Base-by-base conservation (phyloP, 2,797 vertebrate species). In the Pyrocephalus nanus region DNA sequence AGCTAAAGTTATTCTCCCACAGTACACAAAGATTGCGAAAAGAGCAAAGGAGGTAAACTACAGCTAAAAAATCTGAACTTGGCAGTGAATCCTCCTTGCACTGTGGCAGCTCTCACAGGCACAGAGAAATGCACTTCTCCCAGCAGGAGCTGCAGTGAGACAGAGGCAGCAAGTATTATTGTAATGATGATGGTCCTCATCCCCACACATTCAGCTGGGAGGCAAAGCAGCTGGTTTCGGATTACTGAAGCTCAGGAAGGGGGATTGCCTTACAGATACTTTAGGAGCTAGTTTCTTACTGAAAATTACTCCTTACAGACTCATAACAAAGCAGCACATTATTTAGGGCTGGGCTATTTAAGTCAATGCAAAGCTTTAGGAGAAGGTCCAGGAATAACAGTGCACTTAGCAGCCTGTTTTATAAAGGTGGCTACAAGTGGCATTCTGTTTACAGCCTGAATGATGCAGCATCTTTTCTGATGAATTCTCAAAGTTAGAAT, bases 151-250 rank as follows among this genome's bases (percentile, higher is more conserved):
- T 73, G 58, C 12, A 92, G 73, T 47, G 69, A 91, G 62, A 78
- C 76, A 95, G 86, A 83, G 92, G 66, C 53, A 71, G 88, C 66
- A 93, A 73, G 76, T 93, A 87, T 47, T 86, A 90, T 9, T 83
- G 61, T 65, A 47, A 61, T 15, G 60, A 79, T 15, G 32, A 77
- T 69, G 47, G 65, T 60, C 30, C 54, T 91, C 48, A 32, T 36
- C 45, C 42, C 82, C 65, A 74, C 0, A 1, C 38, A 17, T 91
- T 93, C 75, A 76, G 57, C 54, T 91, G 53, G 38, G 82, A 91
- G 75, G 57, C 34, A 77, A 79, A 83, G 64, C 42, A 54, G 82
- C 78, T 61, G 36, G 38, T 67, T 93, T 88, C 88, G 67, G 32
- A 67, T 61, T 86, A 78, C 65, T 69, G 62, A 78, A 90, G 67